These are phyloP conservation scores for Ophiothrix spiculata DNA, from an alignment of 35 echinoderm and acorn worm species.

Conservation along the genomic window DNA sequence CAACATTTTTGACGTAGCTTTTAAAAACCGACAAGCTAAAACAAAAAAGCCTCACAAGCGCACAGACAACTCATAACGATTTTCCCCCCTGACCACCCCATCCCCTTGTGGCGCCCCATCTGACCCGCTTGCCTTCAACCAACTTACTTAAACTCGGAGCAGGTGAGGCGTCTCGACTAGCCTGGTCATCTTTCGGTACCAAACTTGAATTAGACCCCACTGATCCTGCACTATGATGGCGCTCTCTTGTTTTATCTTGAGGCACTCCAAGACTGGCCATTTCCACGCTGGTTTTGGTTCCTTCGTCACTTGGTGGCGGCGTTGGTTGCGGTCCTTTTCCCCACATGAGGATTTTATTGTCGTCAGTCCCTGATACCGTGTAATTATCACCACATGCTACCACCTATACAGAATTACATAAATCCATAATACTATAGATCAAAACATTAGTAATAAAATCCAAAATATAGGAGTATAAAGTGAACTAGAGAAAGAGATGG, in stretches of 20 bases:
- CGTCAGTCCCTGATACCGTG: slow-evolving; percentile 78
- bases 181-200: slow-evolving; percentile 5
- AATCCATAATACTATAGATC: too few species aligned
- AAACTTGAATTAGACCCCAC: slow-evolving; percentile 46
- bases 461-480: too few species aligned
- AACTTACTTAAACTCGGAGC: slow-evolving; percentile 3
- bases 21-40: too few species aligned
- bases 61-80: too few species aligned
- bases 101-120: too few species aligned
- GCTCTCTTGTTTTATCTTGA: slow-evolving; percentile 16
- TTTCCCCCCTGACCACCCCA: too few species aligned
- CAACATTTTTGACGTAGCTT: too few species aligned
- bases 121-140: too few species aligned
- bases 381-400: slow-evolving; percentile 85
- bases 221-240: slow-evolving; percentile 30
- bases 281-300: slow-evolving; percentile 78
- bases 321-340: slow-evolving; percentile 59
- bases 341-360: slow-evolving; percentile 84
- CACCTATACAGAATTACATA: too few species aligned
- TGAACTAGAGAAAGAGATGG: too few species aligned
- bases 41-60: too few species aligned
- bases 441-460: too few species aligned
- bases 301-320: slow-evolving; percentile 55
- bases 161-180: neutral
- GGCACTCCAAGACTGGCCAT: slow-evolving; percentile 21